Evolutionary conservation across 92 coral and sea anemone species (phyloP).

Genomic region (Zoanthus sociatus): DNA sequence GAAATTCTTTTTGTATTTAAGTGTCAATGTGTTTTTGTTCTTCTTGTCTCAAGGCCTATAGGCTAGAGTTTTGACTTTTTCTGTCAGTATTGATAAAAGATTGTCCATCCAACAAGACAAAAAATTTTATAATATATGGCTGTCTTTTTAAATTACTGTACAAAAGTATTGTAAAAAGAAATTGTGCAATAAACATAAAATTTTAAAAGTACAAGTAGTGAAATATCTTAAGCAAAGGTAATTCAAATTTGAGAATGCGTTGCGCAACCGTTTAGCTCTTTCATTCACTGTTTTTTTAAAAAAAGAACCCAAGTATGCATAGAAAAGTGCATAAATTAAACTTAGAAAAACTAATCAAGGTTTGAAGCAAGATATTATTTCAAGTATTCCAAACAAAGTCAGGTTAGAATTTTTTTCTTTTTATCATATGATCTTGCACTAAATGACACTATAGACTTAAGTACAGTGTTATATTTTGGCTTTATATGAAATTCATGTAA

Average conservation of each 20-base stretch:
- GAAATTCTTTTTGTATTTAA: background rate
- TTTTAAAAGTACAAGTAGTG: too few species aligned
- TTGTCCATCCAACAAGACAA: background rate
- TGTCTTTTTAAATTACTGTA: background rate
- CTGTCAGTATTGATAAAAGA: background rate
- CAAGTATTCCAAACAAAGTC: too few species aligned
- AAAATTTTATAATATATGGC: background rate
- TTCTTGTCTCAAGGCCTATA: background rate
- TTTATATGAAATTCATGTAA: too few species aligned
- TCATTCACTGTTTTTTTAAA: too few species aligned
- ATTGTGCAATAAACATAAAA: too few species aligned
- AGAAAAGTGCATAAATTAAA: background rate
- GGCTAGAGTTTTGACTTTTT: background rate
- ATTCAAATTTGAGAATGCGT: too few species aligned
- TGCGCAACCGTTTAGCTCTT: too few species aligned
- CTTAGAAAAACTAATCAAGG: too few species aligned
- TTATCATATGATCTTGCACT: background rate
- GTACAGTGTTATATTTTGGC: too few species aligned
- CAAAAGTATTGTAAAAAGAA: background rate
- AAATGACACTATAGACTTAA: background rate
- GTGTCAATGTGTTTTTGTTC: conserved; percentile 8
- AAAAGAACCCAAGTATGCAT: too few species aligned
- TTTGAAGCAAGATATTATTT: too few species aligned
- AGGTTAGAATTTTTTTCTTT: background rate
- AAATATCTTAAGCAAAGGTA: too few species aligned